phyloP scores from a whole-genome alignment of 2,113 vertebrate genomes.

The Rhynchomys soricoides region DNA sequence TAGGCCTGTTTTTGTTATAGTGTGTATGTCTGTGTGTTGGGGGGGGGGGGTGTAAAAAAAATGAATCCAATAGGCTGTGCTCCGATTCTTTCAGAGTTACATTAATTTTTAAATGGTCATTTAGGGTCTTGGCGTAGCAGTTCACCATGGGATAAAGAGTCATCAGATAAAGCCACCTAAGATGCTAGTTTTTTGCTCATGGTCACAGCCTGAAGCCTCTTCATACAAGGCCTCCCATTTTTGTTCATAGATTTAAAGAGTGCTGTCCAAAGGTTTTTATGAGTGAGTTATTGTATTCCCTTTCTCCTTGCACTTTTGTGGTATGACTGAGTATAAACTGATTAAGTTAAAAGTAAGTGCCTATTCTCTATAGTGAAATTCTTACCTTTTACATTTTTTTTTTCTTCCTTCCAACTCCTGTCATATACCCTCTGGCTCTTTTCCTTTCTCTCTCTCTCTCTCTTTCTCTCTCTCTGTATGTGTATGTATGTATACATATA shows the following conservation, averaged over 20 bases:
- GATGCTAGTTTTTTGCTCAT: background rate
- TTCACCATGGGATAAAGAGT: background rate
- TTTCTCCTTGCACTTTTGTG: background rate
- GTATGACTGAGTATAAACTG: background rate
- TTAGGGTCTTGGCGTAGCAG: background rate
- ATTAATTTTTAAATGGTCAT: background rate
- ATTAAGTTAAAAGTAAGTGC: background rate
- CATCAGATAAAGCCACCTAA: background rate
- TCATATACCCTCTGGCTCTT: background rate
- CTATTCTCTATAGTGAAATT: background rate
- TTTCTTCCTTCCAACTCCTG: background rate
- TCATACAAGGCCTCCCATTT: background rate
- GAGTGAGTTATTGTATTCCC: background rate
- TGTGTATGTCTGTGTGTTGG: no score
- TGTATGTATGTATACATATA: no score
- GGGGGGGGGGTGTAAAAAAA: no score
- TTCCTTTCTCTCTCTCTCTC: no score
- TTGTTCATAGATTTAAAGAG: background rate
- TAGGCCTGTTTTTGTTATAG: background rate
- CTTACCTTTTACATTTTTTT: background rate
- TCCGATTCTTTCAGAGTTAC: constrained; percentile 29
- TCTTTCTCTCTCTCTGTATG: no score
- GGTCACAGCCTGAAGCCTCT: background rate
- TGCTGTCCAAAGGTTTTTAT: background rate
- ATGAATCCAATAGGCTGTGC: background rate